A percentile compares a stretch with the other conserved stretches of the same genome.
Evolutionary conservation across 2,113 vertebrate genomes (phyloP).

Genomic region (Peromyscus leucopus): DNA sequence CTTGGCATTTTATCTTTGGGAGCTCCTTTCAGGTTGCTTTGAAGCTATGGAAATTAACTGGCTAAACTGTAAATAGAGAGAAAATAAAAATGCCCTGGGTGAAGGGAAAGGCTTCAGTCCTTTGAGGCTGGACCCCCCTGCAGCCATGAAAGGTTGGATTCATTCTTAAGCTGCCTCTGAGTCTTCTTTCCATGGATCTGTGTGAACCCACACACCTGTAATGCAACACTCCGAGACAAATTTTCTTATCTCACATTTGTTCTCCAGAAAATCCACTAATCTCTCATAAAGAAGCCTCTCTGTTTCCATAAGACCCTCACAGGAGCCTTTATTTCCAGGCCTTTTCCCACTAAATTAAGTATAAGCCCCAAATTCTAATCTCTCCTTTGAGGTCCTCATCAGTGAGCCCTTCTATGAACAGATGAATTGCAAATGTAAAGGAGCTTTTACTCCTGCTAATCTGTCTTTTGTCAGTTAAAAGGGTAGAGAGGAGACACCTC

Average conservation of each 20-base stretch:
- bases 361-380: neutral
- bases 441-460: neutral
- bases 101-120: too few relatives aligned
- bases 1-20: too few relatives aligned
- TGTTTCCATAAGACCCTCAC: neutral
- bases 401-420: neutral
- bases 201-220: too few relatives aligned
- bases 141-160: too few relatives aligned
- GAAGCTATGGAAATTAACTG: too few relatives aligned
- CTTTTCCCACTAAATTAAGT: neutral
- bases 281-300: conserved; percentile 4
- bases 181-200: too few relatives aligned
- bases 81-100: too few relatives aligned
- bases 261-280: conserved; percentile 1
- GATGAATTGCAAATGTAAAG: neutral
- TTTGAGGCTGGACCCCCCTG: too few relatives aligned
- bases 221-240: too few relatives aligned
- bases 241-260: neutral
- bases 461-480: conserved; percentile 5
- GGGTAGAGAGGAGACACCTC: neutral
- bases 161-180: too few relatives aligned
- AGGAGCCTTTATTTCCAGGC: neutral
- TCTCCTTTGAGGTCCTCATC: neutral
- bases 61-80: too few relatives aligned
- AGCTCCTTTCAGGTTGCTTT: too few relatives aligned